Evolutionary conservation across 1,140 invertebrate genomes (phyloP).

Genomic region (Pantala flavescens): DNA sequence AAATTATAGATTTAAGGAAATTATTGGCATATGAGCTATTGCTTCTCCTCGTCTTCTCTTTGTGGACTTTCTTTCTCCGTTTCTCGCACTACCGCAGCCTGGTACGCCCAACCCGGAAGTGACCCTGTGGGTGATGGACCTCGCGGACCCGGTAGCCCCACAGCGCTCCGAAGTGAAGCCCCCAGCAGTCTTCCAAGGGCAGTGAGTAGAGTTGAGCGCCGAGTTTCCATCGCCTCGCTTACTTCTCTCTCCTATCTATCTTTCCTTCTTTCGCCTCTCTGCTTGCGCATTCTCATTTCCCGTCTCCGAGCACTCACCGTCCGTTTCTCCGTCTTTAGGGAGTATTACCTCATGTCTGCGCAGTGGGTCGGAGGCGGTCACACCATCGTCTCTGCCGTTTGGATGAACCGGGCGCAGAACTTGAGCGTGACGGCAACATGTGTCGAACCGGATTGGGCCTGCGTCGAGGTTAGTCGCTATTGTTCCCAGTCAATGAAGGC

Average conservation of each 20-base stretch:
- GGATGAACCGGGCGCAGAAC: slow-evolving; percentile 87
- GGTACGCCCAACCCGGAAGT: slow-evolving; percentile 76
- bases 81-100: slow-evolving; percentile 40
- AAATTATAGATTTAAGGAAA: no score
- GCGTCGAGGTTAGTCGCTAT: slow-evolving; percentile 54
- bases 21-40: no score
- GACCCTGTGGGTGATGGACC: slow-evolving; percentile 64
- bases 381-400: slow-evolving; percentile 66
- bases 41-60: background rate
- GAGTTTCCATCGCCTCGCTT: background rate
- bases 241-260: background rate
- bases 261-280: background rate
- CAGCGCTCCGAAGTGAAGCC: slow-evolving; percentile 53
- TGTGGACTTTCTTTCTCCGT: background rate
- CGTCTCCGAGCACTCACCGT: background rate
- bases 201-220: slow-evolving; percentile 42
- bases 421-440: slow-evolving; percentile 70
- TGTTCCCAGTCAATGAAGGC: no score
- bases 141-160: slow-evolving; percentile 51
- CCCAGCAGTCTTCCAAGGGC: slow-evolving; percentile 54
- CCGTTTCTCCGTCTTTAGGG: slow-evolving; percentile 45
- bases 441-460: slow-evolving; percentile 60
- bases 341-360: slow-evolving; percentile 84
- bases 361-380: slow-evolving; percentile 69
- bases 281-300: slow-evolving; percentile 13